These are phyloP conservation scores for Camponotus pennsylvanicus DNA, from an alignment of 1,140 invertebrate genomes.

Conservation along the genomic window DNA sequence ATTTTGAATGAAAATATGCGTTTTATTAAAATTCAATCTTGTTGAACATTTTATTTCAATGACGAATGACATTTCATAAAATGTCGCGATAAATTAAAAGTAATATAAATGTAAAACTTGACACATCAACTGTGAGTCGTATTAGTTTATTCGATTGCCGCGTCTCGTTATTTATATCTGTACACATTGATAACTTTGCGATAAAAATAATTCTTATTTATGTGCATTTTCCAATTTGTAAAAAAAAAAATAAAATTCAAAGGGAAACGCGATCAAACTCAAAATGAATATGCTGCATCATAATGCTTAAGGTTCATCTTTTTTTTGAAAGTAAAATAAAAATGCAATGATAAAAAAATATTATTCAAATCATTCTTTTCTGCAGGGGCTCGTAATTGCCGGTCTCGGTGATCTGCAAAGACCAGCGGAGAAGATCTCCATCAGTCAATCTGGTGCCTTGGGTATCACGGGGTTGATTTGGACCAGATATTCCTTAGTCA, in stretches of 20 bases:
- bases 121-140: not conserved
- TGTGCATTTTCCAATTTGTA: not conserved
- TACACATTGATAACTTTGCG: not conserved
- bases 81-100: not conserved
- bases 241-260: not conserved
- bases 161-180: not conserved
- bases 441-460: constrained; percentile 94
- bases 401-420: constrained; percentile 96
- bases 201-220: constrained; percentile 8
- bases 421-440: constrained; percentile 96
- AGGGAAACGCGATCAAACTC: not conserved
- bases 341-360: not conserved
- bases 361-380: constrained; percentile 64
- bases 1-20: not conserved
- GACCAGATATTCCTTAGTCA: constrained; percentile 96
- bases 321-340: not conserved
- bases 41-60: not conserved
- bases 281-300: not conserved
- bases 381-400: constrained; percentile 94
- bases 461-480: constrained; percentile 92
- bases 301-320: not conserved
- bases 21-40: not conserved
- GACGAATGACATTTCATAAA: not conserved
- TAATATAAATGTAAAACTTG: constrained; percentile 10
- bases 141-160: not conserved